These are phyloP conservation scores for Isoperla grammatica DNA, from an alignment of 2,888 invertebrate genomes.

Conservation along the genomic window DNA sequence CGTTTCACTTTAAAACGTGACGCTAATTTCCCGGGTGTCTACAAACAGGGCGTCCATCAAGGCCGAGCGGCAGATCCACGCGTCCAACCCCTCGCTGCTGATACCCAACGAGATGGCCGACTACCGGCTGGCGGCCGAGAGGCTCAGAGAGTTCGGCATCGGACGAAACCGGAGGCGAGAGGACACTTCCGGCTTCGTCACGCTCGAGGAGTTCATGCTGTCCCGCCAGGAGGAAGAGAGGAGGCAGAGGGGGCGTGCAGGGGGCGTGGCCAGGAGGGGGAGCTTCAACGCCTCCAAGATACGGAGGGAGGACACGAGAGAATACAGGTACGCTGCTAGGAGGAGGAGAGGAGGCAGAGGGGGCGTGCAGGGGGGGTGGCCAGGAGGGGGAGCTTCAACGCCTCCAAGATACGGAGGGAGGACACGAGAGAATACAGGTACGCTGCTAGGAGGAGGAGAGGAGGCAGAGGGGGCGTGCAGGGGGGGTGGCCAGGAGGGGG, in stretches of 20 bases:
- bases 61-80: constrained; percentile 25
- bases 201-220: constrained; percentile 73
- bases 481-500: constrained; percentile 38
- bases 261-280: constrained; percentile 4
- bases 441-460: constrained; percentile 68
- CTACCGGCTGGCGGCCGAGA: constrained; percentile 29
- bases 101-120: constrained; percentile 26
- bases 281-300: constrained; percentile 22
- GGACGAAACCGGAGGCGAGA: constrained; percentile 44
- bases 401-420: too few species aligned
- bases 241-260: constrained; percentile 40
- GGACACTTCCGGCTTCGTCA: constrained; percentile 62
- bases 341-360: constrained; percentile 57
- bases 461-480: constrained; percentile 42
- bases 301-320: too few species aligned
- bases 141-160: constrained; percentile 27
- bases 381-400: constrained; percentile 5
- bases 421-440: too few species aligned
- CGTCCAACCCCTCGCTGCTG: constrained; percentile 26
- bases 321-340: too few species aligned
- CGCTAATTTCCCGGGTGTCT: too few species aligned
- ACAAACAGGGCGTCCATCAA: too few species aligned
- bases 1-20: too few species aligned
- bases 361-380: constrained; percentile 16
- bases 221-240: constrained; percentile 68